A percentile compares a stretch with the other conserved stretches of the same genome.
phyloP scores from a whole-genome alignment of 2,797 vertebrate species.

The Geotrypetes seraphini region DNA sequence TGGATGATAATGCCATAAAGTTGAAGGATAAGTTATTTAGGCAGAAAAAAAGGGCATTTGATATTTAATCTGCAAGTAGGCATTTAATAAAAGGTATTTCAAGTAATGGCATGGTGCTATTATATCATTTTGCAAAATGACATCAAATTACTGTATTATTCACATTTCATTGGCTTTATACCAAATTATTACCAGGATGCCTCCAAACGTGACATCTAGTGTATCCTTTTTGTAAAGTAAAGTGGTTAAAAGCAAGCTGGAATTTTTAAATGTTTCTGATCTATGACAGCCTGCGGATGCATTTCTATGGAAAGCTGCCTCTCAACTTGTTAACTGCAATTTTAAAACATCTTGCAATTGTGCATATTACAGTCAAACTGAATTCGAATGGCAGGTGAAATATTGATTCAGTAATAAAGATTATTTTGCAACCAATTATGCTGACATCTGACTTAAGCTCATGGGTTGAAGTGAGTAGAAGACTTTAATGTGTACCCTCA shows the following conservation, averaged over 20 bases:
- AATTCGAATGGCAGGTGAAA: slow-evolving; percentile 52
- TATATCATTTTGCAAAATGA: slow-evolving; percentile 44
- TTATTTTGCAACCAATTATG: slow-evolving; percentile 51
- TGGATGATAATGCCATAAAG: slow-evolving; percentile 44
- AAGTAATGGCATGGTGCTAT: slow-evolving; percentile 40
- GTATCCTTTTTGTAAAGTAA: slow-evolving; percentile 31
- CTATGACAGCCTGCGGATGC: slow-evolving; percentile 35
- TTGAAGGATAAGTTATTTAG: slow-evolving; percentile 45
- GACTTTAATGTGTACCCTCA: slow-evolving; percentile 35
- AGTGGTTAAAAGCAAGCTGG: slow-evolving; percentile 45
- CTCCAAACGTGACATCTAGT: slow-evolving; percentile 40
- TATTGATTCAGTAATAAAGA: slow-evolving; percentile 50
- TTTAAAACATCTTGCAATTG: slow-evolving; percentile 49
- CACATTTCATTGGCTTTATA: slow-evolving; percentile 35
- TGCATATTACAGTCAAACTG: slow-evolving; percentile 40
- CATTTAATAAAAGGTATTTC: slow-evolving; percentile 41
- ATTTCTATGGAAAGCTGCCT: slow-evolving; percentile 31
- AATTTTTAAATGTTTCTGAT: slow-evolving; percentile 38
- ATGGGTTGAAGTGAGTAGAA: slow-evolving; percentile 39
- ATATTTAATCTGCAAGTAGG: slow-evolving; percentile 40
- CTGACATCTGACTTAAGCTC: slow-evolving; percentile 53
- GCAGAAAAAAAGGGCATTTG: slow-evolving; percentile 39
- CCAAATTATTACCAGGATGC: slow-evolving; percentile 31
- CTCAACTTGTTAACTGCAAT: slow-evolving; percentile 34
- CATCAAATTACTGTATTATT: slow-evolving; percentile 49